phyloP scores from a whole-genome alignment of 2,113 vertebrate genomes.

The Pachyramphus minor region DNA sequence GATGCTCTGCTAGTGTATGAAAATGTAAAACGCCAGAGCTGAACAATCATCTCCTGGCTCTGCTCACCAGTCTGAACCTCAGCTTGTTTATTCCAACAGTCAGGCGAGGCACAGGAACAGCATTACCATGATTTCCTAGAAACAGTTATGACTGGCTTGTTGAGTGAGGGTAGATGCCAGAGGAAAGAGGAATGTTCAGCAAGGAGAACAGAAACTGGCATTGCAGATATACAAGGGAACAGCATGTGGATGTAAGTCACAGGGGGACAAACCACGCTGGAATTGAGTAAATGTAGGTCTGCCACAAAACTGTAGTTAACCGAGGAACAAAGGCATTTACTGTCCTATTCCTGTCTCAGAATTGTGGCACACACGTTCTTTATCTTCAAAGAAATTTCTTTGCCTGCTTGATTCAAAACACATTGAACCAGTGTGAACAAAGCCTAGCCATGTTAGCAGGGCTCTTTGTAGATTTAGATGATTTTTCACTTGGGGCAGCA shows the following conservation, averaged over 20 bases:
- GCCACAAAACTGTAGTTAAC: not conserved
- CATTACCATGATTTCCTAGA: not conserved
- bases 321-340: not conserved
- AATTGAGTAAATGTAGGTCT: not conserved
- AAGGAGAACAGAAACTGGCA: not conserved
- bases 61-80: not conserved
- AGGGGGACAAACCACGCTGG: not conserved
- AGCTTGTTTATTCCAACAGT: not conserved
- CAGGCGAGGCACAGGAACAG: not conserved
- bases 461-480: not conserved
- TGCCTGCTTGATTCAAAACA: not conserved
- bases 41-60: slow-evolving; percentile 18
- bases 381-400: not conserved
- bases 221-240: not conserved
- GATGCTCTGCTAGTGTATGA: slow-evolving; percentile 26
- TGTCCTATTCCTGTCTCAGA: not conserved
- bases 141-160: not conserved
- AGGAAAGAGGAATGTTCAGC: not conserved
- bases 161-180: not conserved
- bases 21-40: slow-evolving; percentile 13
- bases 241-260: rapidly evolving
- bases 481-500: not conserved
- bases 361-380: rapidly evolving
- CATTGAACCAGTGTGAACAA: not conserved
- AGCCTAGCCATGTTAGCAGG: rapidly evolving